Evolutionary conservation across 2,113 vertebrate species (phyloP).

Genomic region (Rhinoderma darwinii): DNA sequence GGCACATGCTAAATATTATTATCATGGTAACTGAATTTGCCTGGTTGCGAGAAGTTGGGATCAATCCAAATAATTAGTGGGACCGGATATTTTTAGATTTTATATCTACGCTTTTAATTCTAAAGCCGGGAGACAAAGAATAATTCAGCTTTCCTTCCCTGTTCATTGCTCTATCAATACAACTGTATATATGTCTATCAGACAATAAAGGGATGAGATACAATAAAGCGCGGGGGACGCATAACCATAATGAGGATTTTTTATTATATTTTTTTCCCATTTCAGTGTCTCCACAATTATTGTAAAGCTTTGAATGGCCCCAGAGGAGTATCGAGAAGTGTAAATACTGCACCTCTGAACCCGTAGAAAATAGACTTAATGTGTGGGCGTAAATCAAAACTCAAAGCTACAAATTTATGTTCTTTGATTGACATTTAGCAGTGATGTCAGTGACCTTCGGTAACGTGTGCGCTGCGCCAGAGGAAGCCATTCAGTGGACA

Average conservation of each 20-base stretch:
- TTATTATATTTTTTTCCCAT: neutral
- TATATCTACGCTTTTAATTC: neutral
- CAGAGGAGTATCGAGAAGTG: neutral
- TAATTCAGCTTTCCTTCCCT: neutral
- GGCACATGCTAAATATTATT: neutral
- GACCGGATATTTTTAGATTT: neutral
- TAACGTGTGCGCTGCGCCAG: neutral
- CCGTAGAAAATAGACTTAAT: neutral
- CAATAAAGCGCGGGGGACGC: neutral
- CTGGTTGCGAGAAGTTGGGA: neutral
- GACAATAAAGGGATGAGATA: neutral
- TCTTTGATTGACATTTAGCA: neutral
- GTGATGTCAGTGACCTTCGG: neutral
- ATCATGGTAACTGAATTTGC: neutral
- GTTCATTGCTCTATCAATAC: neutral
- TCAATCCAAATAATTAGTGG: neutral
- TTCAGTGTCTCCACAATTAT: neutral
- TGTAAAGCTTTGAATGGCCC: neutral
- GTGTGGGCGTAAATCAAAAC: conserved; percentile 10
- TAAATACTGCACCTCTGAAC: neutral
- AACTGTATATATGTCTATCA: neutral
- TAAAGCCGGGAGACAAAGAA: neutral
- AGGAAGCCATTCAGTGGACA: neutral
- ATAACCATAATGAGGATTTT: neutral
- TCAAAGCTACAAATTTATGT: neutral